Percentiles rank a stretch among this genome's conserved stretches.
phyloP scores from a whole-genome alignment of 2,113 vertebrate species.

The Anhinga anhinga region DNA sequence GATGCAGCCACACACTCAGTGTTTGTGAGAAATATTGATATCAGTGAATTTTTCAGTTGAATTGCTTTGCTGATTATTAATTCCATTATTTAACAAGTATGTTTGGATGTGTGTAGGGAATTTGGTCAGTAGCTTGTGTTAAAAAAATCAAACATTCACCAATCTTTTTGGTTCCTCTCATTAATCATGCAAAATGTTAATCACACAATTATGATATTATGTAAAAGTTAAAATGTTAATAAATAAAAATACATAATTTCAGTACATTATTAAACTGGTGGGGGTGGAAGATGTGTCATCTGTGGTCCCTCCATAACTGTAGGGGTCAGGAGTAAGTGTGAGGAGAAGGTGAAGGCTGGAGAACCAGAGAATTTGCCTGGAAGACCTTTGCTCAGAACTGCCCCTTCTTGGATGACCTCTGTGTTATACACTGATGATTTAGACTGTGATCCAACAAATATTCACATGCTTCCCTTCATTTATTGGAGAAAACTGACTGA shows the following conservation, averaged over 20 bases:
- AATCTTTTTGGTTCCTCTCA: background rate
- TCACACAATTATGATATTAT: background rate
- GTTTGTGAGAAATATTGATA: background rate
- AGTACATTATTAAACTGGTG: background rate
- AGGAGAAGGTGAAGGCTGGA: background rate
- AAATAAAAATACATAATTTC: background rate
- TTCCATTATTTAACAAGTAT: background rate
- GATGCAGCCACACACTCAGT: background rate
- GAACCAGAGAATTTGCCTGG: background rate
- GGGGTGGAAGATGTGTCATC: fast-evolving
- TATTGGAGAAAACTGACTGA: background rate
- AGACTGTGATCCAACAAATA: background rate
- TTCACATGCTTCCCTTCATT: background rate
- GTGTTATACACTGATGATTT: background rate
- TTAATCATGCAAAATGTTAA: background rate
- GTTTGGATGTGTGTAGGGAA: background rate
- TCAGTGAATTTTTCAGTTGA: background rate
- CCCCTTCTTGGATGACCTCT: background rate
- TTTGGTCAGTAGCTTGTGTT: background rate
- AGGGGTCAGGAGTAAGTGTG: background rate
- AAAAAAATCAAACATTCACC: background rate
- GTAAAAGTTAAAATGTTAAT: background rate
- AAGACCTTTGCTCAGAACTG: background rate
- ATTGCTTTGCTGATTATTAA: background rate
- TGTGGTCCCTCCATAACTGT: background rate